phyloP scores from a whole-genome alignment of 2,888 invertebrate genomes.

The Serripes groenlandicus region DNA sequence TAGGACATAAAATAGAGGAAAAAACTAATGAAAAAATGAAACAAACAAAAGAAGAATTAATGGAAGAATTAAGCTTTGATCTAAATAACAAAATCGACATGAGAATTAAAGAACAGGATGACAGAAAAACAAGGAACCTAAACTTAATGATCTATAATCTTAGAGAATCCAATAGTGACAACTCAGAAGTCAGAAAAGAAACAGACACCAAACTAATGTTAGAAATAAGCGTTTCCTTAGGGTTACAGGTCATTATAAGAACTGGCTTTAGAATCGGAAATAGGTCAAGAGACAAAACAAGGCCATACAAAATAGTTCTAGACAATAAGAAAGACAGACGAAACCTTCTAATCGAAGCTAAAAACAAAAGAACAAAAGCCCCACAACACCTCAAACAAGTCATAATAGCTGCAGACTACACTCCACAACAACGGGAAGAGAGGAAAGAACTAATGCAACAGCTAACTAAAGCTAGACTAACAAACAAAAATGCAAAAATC shows the following conservation, averaged over 20 bases:
- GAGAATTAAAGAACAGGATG: neutral
- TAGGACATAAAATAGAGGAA: neutral
- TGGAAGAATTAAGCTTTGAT: neutral
- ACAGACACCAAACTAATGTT: neutral
- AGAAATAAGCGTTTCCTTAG: too few species aligned
- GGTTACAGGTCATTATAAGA: too few species aligned
- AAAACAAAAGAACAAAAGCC: neutral
- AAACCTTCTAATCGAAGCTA: neutral
- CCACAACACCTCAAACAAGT: neutral
- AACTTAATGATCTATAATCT: neutral
- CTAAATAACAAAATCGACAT: neutral
- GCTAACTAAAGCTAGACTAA: neutral
- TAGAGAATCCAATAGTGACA: neutral
- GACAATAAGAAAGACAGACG: neutral
- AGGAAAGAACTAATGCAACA: neutral
- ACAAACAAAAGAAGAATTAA: neutral
- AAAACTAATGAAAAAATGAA: neutral
- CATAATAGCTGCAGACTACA: neutral
- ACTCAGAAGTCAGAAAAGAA: neutral
- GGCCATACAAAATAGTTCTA: neutral
- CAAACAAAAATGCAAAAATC: slow-evolving; percentile 2
- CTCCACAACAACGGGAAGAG: neutral
- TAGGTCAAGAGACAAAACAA: neutral
- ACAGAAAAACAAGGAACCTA: neutral
- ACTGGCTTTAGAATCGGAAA: neutral